phyloP scores from a whole-genome alignment of 1,140 invertebrate genomes.

The Matsumurasca onukii region DNA sequence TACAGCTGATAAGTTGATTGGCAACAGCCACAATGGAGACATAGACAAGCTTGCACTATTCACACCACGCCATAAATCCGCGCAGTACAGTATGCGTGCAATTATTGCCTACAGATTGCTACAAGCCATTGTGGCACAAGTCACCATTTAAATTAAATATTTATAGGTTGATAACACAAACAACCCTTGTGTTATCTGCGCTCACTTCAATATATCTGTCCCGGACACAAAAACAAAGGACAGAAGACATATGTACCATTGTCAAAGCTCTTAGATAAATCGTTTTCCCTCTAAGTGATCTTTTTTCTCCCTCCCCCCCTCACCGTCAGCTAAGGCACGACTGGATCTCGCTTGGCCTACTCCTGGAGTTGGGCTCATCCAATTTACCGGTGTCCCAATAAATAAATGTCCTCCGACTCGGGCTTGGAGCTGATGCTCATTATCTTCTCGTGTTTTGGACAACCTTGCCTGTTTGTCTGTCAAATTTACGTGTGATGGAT shows the following conservation, averaged over 20 bases:
- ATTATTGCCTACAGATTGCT: constrained; percentile 23
- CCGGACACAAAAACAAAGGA: constrained; percentile 22
- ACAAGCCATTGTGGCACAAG: constrained; percentile 17
- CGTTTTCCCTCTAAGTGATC: constrained; percentile 30
- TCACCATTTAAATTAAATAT: constrained; percentile 18
- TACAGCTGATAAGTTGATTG: too few species aligned
- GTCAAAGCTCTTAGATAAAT: constrained; percentile 30
- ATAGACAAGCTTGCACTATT: too few species aligned
- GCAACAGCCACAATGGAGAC: too few species aligned
- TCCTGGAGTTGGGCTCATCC: not conserved
- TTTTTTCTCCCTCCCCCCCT: constrained; percentile 15
- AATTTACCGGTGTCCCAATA: constrained; percentile 23
- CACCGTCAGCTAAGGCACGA: not conserved
- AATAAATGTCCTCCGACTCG: constrained; percentile 11
- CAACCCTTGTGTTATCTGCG: not conserved
- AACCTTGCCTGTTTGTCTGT: too few species aligned
- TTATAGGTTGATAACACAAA: constrained; percentile 20
- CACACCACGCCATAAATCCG: constrained; percentile 19
- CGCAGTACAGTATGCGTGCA: constrained; percentile 20
- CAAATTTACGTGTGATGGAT: too few species aligned
- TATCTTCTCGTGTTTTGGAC: too few species aligned
- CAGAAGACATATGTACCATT: constrained; percentile 32
- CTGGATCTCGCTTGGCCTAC: not conserved
- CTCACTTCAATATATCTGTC: constrained; percentile 22
- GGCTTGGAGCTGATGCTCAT: too few species aligned